A percentile compares a stretch with the other conserved stretches of the same genome.
Evolutionary conservation across 2,797 vertebrate species (phyloP).

Genomic region (Gymnopithys bicolor): DNA sequence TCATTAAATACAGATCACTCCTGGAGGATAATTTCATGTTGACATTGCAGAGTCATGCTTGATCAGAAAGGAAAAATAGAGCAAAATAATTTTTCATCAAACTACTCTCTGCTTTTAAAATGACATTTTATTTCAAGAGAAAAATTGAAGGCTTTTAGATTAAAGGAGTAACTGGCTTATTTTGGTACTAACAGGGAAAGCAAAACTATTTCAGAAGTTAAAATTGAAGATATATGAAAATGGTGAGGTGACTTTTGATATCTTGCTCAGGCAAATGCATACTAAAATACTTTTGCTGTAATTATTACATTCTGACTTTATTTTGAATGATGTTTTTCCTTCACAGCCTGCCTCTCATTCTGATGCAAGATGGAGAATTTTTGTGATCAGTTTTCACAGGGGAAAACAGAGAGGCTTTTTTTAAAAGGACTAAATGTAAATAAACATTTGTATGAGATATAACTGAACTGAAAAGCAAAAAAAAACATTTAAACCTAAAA

Average conservation of each 20-base stretch:
- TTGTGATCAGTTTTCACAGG: background rate
- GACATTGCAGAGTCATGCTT: background rate
- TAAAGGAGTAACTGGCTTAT: background rate
- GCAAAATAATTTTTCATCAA: background rate
- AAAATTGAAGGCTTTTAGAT: background rate
- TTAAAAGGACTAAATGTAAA: background rate
- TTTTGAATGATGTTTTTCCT: background rate
- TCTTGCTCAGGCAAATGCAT: background rate
- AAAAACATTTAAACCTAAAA: background rate
- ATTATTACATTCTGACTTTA: background rate
- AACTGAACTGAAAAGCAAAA: background rate
- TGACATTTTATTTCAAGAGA: background rate
- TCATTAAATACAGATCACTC: background rate
- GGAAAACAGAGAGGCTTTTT: background rate
- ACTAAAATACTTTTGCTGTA: background rate
- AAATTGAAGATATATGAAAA: background rate
- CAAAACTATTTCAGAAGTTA: background rate
- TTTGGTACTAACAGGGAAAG: background rate
- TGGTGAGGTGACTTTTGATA: background rate
- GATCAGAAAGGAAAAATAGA: slow-evolving; percentile 20
- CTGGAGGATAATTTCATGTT: slow-evolving; percentile 17
- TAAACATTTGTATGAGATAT: background rate
- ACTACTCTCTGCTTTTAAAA: background rate
- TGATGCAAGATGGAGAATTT: background rate
- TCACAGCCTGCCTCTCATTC: background rate